phyloP scores from a whole-genome alignment of 2,797 vertebrate genomes.

The Ptychadena robeensis region DNA sequence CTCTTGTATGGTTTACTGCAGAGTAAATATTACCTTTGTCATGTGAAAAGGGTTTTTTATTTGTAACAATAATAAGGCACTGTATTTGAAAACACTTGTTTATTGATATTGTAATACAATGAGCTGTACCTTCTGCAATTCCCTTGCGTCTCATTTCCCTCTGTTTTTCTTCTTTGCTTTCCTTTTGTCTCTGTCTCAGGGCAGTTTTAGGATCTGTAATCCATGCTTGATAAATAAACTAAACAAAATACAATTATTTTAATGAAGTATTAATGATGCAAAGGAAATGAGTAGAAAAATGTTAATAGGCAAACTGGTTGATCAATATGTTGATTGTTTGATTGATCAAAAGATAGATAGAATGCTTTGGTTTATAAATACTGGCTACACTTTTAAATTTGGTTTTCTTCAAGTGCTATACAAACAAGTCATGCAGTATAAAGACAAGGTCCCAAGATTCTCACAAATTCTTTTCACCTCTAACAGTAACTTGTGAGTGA shows the following conservation, averaged over 20 bases:
- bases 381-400: not conserved
- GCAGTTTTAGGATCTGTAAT: constrained; percentile 95
- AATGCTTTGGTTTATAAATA: not conserved
- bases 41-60: no score
- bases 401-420: no score
- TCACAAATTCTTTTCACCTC: no score
- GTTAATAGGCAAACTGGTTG: not conserved
- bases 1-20: no score
- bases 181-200: constrained; percentile 85
- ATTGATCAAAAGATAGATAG: not conserved
- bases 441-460: no score
- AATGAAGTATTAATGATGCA: constrained; percentile 1
- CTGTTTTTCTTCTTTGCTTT: constrained; percentile 85
- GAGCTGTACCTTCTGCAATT: constrained; percentile 31
- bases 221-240: constrained; percentile 98
- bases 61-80: no score
- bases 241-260: constrained; percentile 66
- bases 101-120: not conserved
- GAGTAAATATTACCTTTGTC: no score
- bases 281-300: not conserved
- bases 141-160: constrained; percentile 71
- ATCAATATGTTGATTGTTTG: not conserved
- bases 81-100: not conserved
- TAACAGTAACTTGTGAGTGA: no score
- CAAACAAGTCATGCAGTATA: no score